These are phyloP conservation scores for Trichonephila inaurata DNA, from an alignment of 1,140 invertebrate species.

Conservation along the genomic window DNA sequence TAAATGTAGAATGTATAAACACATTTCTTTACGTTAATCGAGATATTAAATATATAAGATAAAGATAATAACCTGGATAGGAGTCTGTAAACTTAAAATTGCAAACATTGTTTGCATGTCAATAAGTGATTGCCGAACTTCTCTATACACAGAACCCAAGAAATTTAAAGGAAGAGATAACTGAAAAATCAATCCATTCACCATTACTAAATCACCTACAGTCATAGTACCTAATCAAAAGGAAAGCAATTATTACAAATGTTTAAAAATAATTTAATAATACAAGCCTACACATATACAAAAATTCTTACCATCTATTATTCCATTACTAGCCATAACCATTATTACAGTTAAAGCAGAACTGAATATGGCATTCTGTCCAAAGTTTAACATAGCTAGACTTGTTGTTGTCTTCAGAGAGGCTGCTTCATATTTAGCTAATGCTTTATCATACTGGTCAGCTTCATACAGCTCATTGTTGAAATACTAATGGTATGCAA, in stretches of 20 bases:
- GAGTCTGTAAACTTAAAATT: constrained; percentile 90
- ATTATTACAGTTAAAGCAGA: constrained; percentile 95
- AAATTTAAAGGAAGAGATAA: constrained; percentile 97
- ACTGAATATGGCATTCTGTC: constrained; percentile 99
- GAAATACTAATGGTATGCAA: constrained; percentile 89
- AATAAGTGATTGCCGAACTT: constrained; percentile 96
- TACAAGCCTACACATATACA: not conserved
- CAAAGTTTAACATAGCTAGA: constrained; percentile 96
- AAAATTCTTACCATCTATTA: constrained; percentile 87
- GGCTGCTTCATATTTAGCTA: constrained; percentile 93
- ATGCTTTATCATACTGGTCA: constrained; percentile 91
- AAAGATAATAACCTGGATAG: constrained; percentile 85
- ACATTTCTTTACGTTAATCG: too few relatives aligned
- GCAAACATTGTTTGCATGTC: constrained; percentile 99
- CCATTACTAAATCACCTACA: constrained; percentile 99
- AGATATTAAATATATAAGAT: too few relatives aligned
- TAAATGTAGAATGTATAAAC: too few relatives aligned
- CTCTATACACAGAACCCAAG: constrained; percentile 98
- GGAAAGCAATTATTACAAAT: not conserved
- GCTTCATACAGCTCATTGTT: constrained; percentile 98
- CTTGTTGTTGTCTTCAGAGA: constrained; percentile 97
- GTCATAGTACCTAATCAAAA: constrained; percentile 91
- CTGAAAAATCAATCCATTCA: constrained; percentile 98
- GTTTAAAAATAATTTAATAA: not conserved
- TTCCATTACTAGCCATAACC: constrained; percentile 94